Conservation (phyloP, 1,140 invertebrate species). For the Meloidogyne hapla region DNA sequence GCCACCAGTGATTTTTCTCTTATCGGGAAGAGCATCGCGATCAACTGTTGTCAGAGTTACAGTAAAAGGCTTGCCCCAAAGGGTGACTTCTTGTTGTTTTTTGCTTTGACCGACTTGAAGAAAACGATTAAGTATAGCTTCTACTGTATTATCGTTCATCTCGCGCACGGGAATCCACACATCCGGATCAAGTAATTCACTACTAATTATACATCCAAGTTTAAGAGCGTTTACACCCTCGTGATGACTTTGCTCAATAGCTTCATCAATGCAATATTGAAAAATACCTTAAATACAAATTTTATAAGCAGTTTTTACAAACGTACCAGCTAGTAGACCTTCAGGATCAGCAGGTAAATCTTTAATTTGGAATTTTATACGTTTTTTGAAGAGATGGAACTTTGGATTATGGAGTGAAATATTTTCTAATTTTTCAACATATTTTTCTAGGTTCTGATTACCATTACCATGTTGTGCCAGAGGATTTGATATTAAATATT, state of each 20-base stretch:
- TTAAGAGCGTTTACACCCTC: not conserved
- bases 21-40: not conserved
- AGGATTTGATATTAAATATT: too few relatives aligned
- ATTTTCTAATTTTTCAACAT: not conserved
- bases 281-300: not conserved
- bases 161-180: not conserved
- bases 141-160: not conserved
- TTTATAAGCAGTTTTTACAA: too few relatives aligned
- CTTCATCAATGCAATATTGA: slow-evolving; percentile 6
- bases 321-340: not conserved
- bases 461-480: too few relatives aligned
- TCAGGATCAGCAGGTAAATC: not conserved
- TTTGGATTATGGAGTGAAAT: not conserved
- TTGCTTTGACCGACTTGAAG: not conserved
- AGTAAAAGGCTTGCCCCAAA: not conserved
- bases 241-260: not conserved
- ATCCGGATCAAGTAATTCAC: too few relatives aligned
- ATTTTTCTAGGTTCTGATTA: not conserved
- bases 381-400: not conserved
- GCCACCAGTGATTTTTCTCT: not conserved
- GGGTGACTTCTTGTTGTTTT: not conserved
- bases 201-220: not conserved
- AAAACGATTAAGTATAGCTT: too few relatives aligned
- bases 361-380: not conserved
- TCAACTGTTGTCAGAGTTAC: slow-evolving; percentile 1